Evolutionary conservation across 1,140 invertebrate species (phyloP).

Genomic region (Charaxes varanes): DNA sequence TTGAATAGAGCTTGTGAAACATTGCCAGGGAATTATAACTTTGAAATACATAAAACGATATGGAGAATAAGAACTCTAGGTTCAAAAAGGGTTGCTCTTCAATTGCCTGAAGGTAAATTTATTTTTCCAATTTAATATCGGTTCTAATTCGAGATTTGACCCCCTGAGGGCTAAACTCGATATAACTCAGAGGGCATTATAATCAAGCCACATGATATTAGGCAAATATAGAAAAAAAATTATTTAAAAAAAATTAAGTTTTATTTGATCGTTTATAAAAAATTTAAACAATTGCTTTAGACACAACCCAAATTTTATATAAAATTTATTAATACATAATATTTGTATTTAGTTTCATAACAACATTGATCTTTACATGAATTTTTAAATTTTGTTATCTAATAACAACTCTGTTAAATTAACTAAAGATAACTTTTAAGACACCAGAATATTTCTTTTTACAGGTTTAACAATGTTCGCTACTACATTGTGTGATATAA

Average conservation of each 20-base stretch:
- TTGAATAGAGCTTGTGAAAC: slow-evolving; percentile 82
- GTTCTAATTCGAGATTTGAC: no score
- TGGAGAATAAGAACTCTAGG: slow-evolving; percentile 92
- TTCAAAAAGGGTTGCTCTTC: slow-evolving; percentile 93
- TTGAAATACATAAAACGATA: slow-evolving; percentile 98
- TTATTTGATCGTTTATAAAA: no score
- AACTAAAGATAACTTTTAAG: no score
- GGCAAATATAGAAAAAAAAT: no score
- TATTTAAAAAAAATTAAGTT: no score
- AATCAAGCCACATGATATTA: no score
- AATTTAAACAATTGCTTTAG: no score
- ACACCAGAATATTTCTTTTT: slow-evolving; percentile 31
- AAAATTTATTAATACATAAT: slow-evolving; percentile 3
- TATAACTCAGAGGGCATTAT: no score
- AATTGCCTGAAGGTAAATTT: slow-evolving; percentile 93
- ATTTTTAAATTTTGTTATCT: background rate
- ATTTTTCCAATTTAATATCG: slow-evolving; percentile 9
- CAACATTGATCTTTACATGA: no score
- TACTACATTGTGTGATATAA: slow-evolving; percentile 94
- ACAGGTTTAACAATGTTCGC: slow-evolving; percentile 88
- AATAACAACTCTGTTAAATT: no score
- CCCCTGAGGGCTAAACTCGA: no score
- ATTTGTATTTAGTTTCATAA: slow-evolving; percentile 5
- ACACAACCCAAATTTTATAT: no score
- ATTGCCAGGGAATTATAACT: slow-evolving; percentile 97